Conservation (phyloP, 2,797 vertebrate genomes). For the Propithecus deckenii region DNA sequence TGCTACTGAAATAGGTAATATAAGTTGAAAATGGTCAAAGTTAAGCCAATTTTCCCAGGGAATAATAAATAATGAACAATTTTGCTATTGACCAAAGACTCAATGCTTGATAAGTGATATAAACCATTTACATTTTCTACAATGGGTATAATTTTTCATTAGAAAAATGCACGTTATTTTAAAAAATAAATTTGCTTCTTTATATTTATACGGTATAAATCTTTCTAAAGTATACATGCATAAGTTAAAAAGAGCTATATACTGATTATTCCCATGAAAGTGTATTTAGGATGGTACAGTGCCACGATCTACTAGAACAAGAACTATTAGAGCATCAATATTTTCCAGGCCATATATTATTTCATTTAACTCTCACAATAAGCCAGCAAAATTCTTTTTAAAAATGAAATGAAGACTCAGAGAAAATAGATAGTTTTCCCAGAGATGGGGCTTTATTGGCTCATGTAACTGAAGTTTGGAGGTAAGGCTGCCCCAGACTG, state of each 20-base stretch:
- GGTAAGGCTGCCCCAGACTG: too few species aligned
- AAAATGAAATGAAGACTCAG: neutral
- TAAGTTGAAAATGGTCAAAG: neutral
- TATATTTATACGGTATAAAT: neutral
- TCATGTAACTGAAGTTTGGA: neutral
- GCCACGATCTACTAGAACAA: neutral
- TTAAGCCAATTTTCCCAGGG: neutral
- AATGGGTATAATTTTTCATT: neutral
- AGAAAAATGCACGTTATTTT: conserved; percentile 12
- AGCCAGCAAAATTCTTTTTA: neutral
- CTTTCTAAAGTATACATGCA: neutral
- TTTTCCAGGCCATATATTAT: neutral
- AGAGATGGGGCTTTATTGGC: neutral
- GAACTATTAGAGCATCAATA: neutral
- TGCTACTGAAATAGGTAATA: neutral
- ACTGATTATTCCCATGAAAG: neutral
- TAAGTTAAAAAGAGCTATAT: neutral
- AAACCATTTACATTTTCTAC: conserved; percentile 7
- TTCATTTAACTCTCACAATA: neutral
- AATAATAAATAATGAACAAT: conserved; percentile 22
- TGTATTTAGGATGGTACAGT: neutral
- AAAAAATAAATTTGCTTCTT: conserved; percentile 16
- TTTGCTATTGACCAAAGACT: neutral
- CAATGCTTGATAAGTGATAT: neutral
- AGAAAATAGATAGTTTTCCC: neutral